These are phyloP conservation scores for Aldrovandia affinis DNA, from an alignment of 2,797 vertebrate genomes.

Conservation along the genomic window DNA sequence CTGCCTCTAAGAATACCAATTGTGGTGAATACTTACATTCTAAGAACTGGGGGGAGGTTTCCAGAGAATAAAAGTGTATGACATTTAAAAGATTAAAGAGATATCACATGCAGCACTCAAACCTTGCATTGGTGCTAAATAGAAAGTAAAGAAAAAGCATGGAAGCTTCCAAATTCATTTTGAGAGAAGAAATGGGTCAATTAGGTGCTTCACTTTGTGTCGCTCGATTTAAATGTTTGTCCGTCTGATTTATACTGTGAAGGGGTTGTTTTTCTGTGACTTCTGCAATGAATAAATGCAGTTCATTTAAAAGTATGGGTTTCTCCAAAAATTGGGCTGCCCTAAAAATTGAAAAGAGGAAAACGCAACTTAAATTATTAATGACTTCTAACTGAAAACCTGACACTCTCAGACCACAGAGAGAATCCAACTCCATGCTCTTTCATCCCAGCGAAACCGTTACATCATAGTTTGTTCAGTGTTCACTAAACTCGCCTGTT, in stretches of 20 bases:
- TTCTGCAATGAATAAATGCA: background rate
- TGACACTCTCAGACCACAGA: background rate
- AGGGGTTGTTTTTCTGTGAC: background rate
- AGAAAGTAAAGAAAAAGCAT: constrained; percentile 20
- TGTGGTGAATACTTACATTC: constrained; percentile 41
- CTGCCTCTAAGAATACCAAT: constrained; percentile 42
- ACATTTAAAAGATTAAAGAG: constrained; percentile 58
- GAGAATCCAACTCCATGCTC: background rate
- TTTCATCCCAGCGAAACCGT: background rate
- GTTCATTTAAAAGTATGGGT: background rate
- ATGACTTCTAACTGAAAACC: background rate
- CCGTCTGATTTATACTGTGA: background rate
- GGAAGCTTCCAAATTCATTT: background rate
- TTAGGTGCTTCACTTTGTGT: background rate
- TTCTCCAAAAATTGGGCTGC: background rate
- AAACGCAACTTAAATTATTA: background rate
- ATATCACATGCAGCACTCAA: constrained; percentile 49
- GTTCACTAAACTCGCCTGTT: background rate
- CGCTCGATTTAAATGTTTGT: background rate
- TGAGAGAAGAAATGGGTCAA: background rate
- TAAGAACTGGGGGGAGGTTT: constrained; percentile 55
- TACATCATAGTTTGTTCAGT: constrained; percentile 4
- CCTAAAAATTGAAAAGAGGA: background rate
- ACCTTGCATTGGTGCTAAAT: constrained; percentile 21
- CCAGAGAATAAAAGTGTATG: constrained; percentile 52